Conservation (phyloP, 1,140 invertebrate species). For the Drosophila mayri region DNA sequence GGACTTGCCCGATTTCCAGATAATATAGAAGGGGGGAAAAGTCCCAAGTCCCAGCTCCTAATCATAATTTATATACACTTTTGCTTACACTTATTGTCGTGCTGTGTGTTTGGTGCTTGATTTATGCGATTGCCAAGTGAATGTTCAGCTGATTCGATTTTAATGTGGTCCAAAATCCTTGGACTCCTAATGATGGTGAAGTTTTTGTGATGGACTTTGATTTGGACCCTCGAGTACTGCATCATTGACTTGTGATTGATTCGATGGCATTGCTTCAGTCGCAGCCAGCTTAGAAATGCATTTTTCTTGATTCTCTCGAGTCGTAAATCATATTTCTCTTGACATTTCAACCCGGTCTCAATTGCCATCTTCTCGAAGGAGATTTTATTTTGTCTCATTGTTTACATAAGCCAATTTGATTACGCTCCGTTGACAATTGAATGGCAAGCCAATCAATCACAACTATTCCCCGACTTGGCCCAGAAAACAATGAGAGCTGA, state of each 20-base stretch:
- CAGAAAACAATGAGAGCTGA: constrained; percentile 39
- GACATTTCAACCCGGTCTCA: constrained; percentile 72
- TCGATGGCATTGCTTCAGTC: constrained; percentile 39
- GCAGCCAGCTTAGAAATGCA: constrained; percentile 23
- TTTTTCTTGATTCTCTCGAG: constrained; percentile 35
- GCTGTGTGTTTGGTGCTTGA: constrained; percentile 27
- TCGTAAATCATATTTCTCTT: constrained; percentile 78
- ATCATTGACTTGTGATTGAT: constrained; percentile 36
- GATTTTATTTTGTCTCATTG: constrained; percentile 33
- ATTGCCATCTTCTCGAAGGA: constrained; percentile 53
- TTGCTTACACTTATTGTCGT: constrained; percentile 43
- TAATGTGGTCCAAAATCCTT: constrained; percentile 33
- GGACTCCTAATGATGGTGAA: constrained; percentile 13
- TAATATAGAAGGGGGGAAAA: constrained; percentile 40
- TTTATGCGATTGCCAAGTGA: constrained; percentile 53
- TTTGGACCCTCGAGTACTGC: constrained; percentile 16
- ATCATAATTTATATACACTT: constrained; percentile 76
- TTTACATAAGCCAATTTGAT: constrained; percentile 80
- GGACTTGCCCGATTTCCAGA: constrained; percentile 52
- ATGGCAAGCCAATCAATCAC: constrained; percentile 75
- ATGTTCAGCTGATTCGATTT: constrained; percentile 51
- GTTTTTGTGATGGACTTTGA: constrained; percentile 35
- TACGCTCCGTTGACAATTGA: constrained; percentile 73
- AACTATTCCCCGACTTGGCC: constrained; percentile 50
- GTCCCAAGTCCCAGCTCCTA: constrained; percentile 34